Conservation (phyloP, 2,113 vertebrate species). For the Cynopterus brachyotis region DNA sequence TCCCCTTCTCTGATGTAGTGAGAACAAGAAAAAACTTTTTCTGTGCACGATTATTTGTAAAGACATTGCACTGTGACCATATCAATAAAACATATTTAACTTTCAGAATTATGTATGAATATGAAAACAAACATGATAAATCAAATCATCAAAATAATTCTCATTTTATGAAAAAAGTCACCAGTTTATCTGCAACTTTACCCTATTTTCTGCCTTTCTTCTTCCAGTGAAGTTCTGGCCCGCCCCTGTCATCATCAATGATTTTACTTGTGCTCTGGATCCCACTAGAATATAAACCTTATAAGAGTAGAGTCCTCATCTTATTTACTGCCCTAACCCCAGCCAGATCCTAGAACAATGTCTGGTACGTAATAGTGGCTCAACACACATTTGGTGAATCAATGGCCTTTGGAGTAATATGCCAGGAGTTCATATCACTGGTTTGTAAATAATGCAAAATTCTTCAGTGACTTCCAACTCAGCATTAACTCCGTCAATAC, state of each 20-base stretch:
- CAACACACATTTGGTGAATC: not conserved
- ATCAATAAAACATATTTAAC: not conserved
- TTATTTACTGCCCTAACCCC: not conserved
- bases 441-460: not conserved
- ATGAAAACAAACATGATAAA: not conserved
- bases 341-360: not conserved
- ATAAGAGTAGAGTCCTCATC: not conserved
- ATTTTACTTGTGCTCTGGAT: not conserved
- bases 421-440: not conserved
- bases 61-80: not conserved
- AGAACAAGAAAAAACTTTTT: not conserved
- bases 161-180: not conserved
- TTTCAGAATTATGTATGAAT: not conserved
- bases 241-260: not conserved
- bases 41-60: not conserved
- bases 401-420: not conserved
- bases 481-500: not conserved
- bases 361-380: not conserved
- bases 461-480: not conserved
- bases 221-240: not conserved
- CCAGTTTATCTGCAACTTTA: not conserved
- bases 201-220: not conserved
- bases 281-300: not conserved
- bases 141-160: not conserved
- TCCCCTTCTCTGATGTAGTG: not conserved